Evolutionary conservation across 2,888 invertebrate species (phyloP).

Genomic region (Palloptera scutellata): DNA sequence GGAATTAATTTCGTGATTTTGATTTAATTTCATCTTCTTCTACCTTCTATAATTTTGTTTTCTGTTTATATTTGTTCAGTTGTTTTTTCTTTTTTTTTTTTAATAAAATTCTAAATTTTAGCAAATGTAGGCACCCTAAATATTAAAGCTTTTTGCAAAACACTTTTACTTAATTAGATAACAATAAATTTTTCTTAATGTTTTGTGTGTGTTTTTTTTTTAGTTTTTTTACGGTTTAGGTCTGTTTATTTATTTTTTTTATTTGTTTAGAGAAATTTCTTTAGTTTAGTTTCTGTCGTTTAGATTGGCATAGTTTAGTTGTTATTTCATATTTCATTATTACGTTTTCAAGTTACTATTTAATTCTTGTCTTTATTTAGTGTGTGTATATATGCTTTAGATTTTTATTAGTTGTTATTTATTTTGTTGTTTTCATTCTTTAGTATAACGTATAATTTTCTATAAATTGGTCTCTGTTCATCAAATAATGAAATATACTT

Average conservation of each 20-base stretch:
- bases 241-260: conserved; percentile 20
- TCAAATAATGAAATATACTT: conserved; percentile 17
- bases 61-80: conserved; percentile 38
- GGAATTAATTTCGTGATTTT: conserved; percentile 10
- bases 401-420: conserved; percentile 24
- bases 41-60: conserved; percentile 9
- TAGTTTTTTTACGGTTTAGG: conserved; percentile 31
- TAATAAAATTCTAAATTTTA: conserved; percentile 63
- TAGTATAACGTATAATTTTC: conserved; percentile 40
- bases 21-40: conserved; percentile 24
- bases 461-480: conserved; percentile 43
- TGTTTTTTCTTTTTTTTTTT: conserved; percentile 32
- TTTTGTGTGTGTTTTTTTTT: conserved; percentile 36
- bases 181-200: conserved; percentile 31
- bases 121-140: conserved; percentile 66
- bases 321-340: conserved; percentile 12
- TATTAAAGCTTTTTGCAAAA: conserved; percentile 65
- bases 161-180: conserved; percentile 56
- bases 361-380: conserved; percentile 22
- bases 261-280: conserved; percentile 18
- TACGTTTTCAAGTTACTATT: conserved; percentile 18
- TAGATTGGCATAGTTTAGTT: conserved; percentile 31
- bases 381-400: conserved; percentile 23
- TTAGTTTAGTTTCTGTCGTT: conserved; percentile 26
- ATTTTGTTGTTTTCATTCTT: conserved; percentile 23